A percentile compares a stretch with the other conserved stretches of the same genome.
These are phyloP conservation scores for Hydrotaea cyrtoneurina DNA, from an alignment of 2,888 invertebrate genomes.

Conservation along the genomic window DNA sequence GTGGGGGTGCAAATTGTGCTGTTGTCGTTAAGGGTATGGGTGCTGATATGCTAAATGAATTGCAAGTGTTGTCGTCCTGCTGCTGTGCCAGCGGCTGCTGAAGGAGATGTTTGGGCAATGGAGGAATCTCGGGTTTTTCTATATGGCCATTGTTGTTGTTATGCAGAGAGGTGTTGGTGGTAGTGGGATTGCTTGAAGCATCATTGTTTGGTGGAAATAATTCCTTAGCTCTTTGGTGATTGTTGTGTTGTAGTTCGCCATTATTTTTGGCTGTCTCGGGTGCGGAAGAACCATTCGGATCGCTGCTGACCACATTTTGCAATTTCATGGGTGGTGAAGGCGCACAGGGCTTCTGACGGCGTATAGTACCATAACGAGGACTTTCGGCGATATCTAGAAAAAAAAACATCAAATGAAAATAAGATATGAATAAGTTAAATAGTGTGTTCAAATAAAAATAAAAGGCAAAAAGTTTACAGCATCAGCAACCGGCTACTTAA, in stretches of 20 bases:
- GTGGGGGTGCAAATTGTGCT: slow-evolving; percentile 66
- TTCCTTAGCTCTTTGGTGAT: slow-evolving; percentile 74
- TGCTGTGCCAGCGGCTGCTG: slow-evolving; percentile 57
- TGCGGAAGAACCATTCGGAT: slow-evolving; percentile 49
- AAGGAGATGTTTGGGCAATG: slow-evolving; percentile 75
- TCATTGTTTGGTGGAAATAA: slow-evolving; percentile 72
- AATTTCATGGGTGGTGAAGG: slow-evolving; percentile 76
- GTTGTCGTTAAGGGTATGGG: background rate
- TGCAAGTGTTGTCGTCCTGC: slow-evolving; percentile 35
- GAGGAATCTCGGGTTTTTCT: slow-evolving; percentile 76
- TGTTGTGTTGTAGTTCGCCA: slow-evolving; percentile 60
- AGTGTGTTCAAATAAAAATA: background rate
- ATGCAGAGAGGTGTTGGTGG: background rate
- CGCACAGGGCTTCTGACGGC: slow-evolving; percentile 75
- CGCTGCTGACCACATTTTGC: slow-evolving; percentile 56
- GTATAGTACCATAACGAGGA: slow-evolving; percentile 77
- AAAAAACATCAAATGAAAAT: slow-evolving; percentile 35
- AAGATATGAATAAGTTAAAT: background rate
- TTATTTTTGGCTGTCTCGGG: slow-evolving; percentile 65
- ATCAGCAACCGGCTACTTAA: too few species aligned
- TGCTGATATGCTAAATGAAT: slow-evolving; percentile 54
- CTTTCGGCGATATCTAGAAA: slow-evolving; percentile 75
- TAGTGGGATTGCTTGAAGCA: slow-evolving; percentile 41
- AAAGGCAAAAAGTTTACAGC: too few species aligned
- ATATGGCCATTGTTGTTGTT: slow-evolving; percentile 54